Percentiles rank a stretch among this genome's conserved stretches.
phyloP scores from a whole-genome alignment of 2,888 invertebrate species.

The Cephonodes hylas region DNA sequence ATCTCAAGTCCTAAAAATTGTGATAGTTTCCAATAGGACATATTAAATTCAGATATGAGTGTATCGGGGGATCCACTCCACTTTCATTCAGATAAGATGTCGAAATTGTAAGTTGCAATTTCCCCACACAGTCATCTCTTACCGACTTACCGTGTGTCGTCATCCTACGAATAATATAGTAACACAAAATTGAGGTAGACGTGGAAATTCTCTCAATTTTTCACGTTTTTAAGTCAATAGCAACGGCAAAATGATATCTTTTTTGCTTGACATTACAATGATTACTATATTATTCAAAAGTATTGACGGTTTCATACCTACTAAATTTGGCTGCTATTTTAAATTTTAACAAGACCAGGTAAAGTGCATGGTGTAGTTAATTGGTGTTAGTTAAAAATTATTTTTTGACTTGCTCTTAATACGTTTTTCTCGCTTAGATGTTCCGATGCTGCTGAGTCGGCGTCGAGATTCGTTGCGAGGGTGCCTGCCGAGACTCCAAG shows the following conservation, averaged over 20 bases:
- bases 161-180: not conserved
- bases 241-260: not conserved
- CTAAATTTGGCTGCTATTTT: not conserved
- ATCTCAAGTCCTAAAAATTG: not conserved
- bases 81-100: conserved; percentile 5
- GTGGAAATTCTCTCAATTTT: not conserved
- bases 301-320: not conserved
- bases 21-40: not conserved
- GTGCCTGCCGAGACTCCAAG: not conserved
- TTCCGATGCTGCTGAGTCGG: not conserved
- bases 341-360: not conserved
- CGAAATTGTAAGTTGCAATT: not conserved
- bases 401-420: not conserved
- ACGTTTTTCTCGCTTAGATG: not conserved
- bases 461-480: not conserved
- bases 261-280: not conserved
- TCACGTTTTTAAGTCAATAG: not conserved
- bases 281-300: not conserved
- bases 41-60: not conserved
- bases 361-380: not conserved
- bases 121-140: not conserved
- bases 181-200: not conserved
- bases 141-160: conserved; percentile 9
- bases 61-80: not conserved
- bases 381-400: not conserved